These are phyloP conservation scores for Drosophila leonis DNA, from an alignment of 2,888 invertebrate species.

Conservation along the genomic window DNA sequence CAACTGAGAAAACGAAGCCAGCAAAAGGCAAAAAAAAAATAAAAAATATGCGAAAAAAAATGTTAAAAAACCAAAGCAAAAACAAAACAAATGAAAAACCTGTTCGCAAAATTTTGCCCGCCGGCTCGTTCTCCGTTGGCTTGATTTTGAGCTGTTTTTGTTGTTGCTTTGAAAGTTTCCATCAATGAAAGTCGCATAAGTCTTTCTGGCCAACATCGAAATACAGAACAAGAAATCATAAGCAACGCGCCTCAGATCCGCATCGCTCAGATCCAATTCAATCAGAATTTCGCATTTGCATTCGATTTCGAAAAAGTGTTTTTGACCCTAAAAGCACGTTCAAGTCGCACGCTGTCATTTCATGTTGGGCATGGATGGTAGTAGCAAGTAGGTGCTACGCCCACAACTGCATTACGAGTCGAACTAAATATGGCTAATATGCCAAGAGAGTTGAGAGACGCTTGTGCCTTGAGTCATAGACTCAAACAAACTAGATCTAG, in stretches of 20 bases:
- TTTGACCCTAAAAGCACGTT: conserved; percentile 65
- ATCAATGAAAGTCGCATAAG: conserved; percentile 72
- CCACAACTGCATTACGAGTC: not conserved
- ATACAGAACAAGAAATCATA: conserved; percentile 30
- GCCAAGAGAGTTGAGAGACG: not conserved
- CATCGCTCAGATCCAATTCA: conserved; percentile 41
- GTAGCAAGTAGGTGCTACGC: not conserved
- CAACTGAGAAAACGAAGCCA: conserved; percentile 3
- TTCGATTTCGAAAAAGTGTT: conserved; percentile 61
- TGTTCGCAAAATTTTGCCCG: conserved; percentile 57
- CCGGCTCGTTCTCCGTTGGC: conserved; percentile 57
- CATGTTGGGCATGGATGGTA: not conserved
- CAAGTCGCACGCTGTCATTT: conserved; percentile 3
- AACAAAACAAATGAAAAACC: conserved; percentile 50
- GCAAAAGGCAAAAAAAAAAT: conserved; percentile 12
- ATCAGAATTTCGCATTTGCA: conserved; percentile 57
- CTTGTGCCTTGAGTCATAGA: not conserved
- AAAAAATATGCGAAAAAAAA: conserved; percentile 20
- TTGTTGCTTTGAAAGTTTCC: conserved; percentile 67
- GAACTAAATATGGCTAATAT: not conserved
- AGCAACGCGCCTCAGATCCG: conserved; percentile 56
- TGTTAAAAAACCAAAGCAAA: conserved; percentile 19
- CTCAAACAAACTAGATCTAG: not conserved
- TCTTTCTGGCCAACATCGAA: not conserved
- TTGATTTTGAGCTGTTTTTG: conserved; percentile 43